phyloP scores from a whole-genome alignment of 2,113 vertebrate genomes.

The Galemys pyrenaicus region DNA sequence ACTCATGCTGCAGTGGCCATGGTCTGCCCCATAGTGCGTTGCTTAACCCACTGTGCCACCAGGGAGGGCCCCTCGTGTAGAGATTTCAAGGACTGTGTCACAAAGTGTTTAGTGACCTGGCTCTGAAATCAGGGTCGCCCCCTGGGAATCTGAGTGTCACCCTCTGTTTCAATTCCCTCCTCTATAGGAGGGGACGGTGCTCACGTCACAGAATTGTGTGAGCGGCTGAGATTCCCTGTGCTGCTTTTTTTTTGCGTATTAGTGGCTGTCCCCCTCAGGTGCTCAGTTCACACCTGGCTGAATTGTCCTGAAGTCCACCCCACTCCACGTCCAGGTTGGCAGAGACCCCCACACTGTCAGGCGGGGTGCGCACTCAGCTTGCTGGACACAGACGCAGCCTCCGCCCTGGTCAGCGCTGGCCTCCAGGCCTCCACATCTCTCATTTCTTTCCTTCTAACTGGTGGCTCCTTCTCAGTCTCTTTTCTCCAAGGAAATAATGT shows the following conservation, averaged over 20 bases:
- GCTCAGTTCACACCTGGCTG: neutral
- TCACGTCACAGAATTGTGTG: rapidly evolving
- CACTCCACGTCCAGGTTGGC: rapidly evolving
- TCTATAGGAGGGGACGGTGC: rapidly evolving
- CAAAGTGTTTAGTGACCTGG: neutral
- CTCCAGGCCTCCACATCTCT: rapidly evolving
- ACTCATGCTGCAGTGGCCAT: too few species aligned
- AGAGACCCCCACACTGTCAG: rapidly evolving
- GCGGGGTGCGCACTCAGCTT: rapidly evolving
- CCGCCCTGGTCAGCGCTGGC: rapidly evolving
- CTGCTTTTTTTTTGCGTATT: too few species aligned
- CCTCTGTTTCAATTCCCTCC: neutral
- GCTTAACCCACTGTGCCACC: too few species aligned
- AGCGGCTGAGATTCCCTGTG: rapidly evolving
- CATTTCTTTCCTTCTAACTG: neutral
- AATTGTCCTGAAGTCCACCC: neutral
- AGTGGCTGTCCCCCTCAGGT: rapidly evolving
- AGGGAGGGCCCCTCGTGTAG: too few species aligned
- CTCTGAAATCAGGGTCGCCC: neutral
- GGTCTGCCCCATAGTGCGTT: too few species aligned
- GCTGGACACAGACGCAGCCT: rapidly evolving
- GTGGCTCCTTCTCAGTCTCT: too few species aligned
- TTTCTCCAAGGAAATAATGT: rapidly evolving
- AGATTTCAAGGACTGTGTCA: too few species aligned
- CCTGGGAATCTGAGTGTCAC: too few species aligned